These are phyloP conservation scores for Amblyopsis rosae DNA, from an alignment of 2,113 vertebrate species.

Conservation along the genomic window DNA sequence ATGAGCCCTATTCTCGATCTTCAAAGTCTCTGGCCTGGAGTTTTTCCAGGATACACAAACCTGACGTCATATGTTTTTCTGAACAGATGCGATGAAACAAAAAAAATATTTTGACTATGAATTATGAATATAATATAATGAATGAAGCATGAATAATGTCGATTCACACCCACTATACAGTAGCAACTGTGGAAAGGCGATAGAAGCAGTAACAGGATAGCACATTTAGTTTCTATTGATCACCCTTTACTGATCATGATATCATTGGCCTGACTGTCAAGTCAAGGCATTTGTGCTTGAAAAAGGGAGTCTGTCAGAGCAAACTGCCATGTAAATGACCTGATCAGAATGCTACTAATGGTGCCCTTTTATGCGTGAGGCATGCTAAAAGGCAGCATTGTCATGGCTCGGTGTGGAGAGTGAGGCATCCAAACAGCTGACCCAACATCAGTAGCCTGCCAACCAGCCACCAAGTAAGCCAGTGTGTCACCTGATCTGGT, in stretches of 20 bases:
- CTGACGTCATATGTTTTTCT: no score
- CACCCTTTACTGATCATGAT: slow-evolving; percentile 19
- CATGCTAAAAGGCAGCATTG: slow-evolving; percentile 25
- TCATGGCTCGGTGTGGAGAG: slow-evolving; percentile 6
- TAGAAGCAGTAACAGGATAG: slow-evolving; percentile 18
- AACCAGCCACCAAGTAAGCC: slow-evolving; percentile 13
- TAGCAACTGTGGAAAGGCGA: not conserved
- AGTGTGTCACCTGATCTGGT: slow-evolving; percentile 26
- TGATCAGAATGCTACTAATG: slow-evolving; percentile 16
- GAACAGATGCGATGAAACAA: slow-evolving; percentile 10
- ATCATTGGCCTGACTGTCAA: slow-evolving; percentile 35
- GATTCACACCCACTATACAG: not conserved
- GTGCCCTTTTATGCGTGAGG: slow-evolving; percentile 30
- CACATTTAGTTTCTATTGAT: slow-evolving; percentile 31
- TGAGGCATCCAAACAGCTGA: slow-evolving; percentile 42
- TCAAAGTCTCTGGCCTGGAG: no score
- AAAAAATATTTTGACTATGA: not conserved
- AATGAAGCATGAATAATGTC: not conserved
- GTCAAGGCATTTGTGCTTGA: slow-evolving; percentile 32
- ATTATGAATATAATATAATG: no score
- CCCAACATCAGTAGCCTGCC: slow-evolving; percentile 38
- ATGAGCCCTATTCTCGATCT: no score
- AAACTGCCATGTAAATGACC: slow-evolving; percentile 34
- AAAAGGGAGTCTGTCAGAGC: slow-evolving; percentile 20
- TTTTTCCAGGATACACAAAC: no score